Percentiles rank a stretch among this genome's conserved stretches.
Evolutionary conservation across 2,888 invertebrate genomes (phyloP).

Genomic region (Stictocephala bisonia): DNA sequence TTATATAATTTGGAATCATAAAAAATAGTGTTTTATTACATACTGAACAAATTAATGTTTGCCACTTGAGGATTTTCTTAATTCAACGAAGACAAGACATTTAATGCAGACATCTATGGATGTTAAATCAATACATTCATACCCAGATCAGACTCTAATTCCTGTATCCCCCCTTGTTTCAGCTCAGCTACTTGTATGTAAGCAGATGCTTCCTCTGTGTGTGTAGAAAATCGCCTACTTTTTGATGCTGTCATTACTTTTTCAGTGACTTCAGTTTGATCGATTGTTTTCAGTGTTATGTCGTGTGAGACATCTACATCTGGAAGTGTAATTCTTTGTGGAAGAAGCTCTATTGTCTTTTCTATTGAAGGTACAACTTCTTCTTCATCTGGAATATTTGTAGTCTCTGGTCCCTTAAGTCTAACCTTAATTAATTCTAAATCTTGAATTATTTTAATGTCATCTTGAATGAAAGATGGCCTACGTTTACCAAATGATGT

Average conservation of each 20-base stretch:
- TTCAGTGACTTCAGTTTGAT: slow-evolving; percentile 12
- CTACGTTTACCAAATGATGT: background rate
- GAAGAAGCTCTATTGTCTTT: background rate
- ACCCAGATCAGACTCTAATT: background rate
- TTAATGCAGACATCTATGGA: background rate
- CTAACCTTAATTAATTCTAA: slow-evolving; percentile 21
- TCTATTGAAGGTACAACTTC: slow-evolving; percentile 2
- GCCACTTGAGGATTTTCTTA: too few species aligned
- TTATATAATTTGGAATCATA: too few species aligned
- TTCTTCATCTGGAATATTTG: background rate
- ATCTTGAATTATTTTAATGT: slow-evolving; percentile 26
- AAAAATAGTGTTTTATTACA: too few species aligned
- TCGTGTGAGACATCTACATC: slow-evolving; percentile 28
- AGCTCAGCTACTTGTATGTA: slow-evolving; percentile 19
- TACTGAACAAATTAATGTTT: too few species aligned
- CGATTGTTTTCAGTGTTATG: background rate
- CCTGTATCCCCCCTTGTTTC: background rate
- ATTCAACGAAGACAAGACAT: too few species aligned
- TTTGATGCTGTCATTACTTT: background rate
- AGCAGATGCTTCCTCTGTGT: slow-evolving; percentile 27
- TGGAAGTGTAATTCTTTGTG: slow-evolving; percentile 10
- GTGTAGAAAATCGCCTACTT: slow-evolving; percentile 18
- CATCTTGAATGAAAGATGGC: slow-evolving; percentile 11
- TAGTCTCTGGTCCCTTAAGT: slow-evolving; percentile 24
- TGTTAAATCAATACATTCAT: background rate